Evolutionary conservation across 2,888 invertebrate species (phyloP).

Genomic region (Nemotelus nigrinus): DNA sequence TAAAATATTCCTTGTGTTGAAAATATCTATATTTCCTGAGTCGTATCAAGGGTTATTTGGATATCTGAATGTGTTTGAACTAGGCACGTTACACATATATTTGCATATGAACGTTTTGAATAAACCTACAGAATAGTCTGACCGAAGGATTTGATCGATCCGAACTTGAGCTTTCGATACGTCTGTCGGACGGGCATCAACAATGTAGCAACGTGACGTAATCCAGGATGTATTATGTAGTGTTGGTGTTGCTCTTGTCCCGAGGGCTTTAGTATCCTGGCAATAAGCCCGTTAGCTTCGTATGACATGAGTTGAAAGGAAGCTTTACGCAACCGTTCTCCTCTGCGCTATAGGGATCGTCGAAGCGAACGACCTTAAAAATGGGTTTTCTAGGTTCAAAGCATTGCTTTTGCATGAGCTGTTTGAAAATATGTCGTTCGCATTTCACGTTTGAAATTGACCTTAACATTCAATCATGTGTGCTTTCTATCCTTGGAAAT

Average conservation of each 20-base stretch:
- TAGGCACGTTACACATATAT: too few species aligned
- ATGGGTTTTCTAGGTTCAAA: constrained; percentile 9
- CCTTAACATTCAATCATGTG: constrained; percentile 27
- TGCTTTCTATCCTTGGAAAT: background rate
- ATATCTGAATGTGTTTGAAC: too few species aligned
- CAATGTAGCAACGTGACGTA: background rate
- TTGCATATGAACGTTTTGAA: too few species aligned
- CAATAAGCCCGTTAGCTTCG: background rate
- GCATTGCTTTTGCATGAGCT: constrained; percentile 10
- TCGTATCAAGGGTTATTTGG: too few species aligned
- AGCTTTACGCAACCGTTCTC: background rate
- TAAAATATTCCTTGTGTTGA: too few species aligned
- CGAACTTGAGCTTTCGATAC: constrained; percentile 3
- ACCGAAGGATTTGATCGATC: background rate
- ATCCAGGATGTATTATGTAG: constrained; percentile 7
- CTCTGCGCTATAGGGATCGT: background rate
- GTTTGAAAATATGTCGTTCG: constrained; percentile 31
- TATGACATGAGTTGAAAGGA: background rate
- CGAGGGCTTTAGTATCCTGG: background rate
- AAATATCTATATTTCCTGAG: too few species aligned
- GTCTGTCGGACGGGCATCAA: background rate
- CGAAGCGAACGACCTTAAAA: constrained; percentile 12
- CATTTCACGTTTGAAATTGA: constrained; percentile 36
- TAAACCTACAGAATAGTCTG: too few species aligned
- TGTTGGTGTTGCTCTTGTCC: background rate